These are phyloP conservation scores for Myiozetetes cayanensis DNA, from an alignment of 2,113 vertebrate genomes.

Conservation along the genomic window DNA sequence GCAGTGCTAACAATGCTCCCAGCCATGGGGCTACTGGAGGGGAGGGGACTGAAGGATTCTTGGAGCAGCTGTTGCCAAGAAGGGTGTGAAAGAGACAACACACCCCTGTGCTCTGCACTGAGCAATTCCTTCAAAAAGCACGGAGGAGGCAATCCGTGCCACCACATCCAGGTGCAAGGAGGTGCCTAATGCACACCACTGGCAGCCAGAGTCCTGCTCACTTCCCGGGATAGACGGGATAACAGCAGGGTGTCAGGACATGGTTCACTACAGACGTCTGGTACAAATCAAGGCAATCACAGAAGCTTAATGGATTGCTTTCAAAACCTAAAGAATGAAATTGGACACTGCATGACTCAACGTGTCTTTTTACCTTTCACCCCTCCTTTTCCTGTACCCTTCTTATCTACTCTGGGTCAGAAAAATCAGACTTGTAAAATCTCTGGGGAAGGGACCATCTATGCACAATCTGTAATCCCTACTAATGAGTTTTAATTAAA, in stretches of 20 bases:
- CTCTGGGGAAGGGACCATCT: not conserved
- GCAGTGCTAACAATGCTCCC: not conserved
- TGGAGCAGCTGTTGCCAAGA: not conserved
- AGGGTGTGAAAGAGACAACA: not conserved
- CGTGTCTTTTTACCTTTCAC: not conserved
- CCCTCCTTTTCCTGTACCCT: not conserved
- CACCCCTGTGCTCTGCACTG: not conserved
- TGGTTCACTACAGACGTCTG: not conserved
- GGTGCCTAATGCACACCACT: no score
- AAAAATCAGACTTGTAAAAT: not conserved
- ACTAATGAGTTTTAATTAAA: not conserved
- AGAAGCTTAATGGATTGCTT: not conserved
- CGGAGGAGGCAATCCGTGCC: not conserved
- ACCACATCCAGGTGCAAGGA: not conserved
- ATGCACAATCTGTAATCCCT: not conserved
- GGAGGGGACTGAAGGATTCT: not conserved
- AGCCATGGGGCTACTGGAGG: not conserved
- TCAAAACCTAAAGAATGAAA: not conserved
- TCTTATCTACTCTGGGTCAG: not conserved
- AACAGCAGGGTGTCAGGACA: not conserved
- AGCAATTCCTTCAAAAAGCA: not conserved
- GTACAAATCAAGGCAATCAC: not conserved
- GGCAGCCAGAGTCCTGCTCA: not conserved
- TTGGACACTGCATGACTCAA: not conserved
- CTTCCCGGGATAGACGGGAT: fast-evolving